Evolutionary conservation across 2,113 vertebrate species (phyloP).

Genomic region (Pleuronectes platessa): DNA sequence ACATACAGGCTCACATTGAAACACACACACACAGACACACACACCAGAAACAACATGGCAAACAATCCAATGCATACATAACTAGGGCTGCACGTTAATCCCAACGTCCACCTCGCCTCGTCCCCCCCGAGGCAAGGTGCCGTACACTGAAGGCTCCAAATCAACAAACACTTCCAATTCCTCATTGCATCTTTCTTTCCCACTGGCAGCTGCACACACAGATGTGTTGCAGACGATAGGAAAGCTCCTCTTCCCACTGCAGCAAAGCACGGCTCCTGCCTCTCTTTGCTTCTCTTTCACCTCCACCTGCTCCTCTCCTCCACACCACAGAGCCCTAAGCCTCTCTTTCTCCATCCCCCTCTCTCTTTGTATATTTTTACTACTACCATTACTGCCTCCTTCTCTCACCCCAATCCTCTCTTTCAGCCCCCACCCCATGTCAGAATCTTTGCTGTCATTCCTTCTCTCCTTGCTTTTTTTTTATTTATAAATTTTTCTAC

Average conservation of each 20-base stretch:
- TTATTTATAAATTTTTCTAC: conserved; percentile 8
- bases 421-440: conserved; percentile 9
- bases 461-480: conserved; percentile 2
- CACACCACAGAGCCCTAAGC: conserved; percentile 1
- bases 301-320: conserved; percentile 33
- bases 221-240: conserved; percentile 50
- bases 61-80: no score
- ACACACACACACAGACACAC: neutral
- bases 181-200: conserved; percentile 13
- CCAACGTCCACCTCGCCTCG: conserved; percentile 22
- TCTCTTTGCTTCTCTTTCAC: conserved; percentile 28
- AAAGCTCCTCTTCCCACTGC: conserved; percentile 31
- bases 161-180: conserved; percentile 18
- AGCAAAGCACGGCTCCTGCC: conserved; percentile 28
- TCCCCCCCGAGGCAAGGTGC: conserved; percentile 3
- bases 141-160: conserved; percentile 9
- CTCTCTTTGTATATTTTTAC: conserved; percentile 15
- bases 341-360: conserved; percentile 5
- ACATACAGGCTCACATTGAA: neutral
- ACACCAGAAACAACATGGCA: neutral
- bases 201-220: conserved; percentile 44
- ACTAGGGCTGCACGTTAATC: neutral
- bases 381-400: conserved; percentile 24
- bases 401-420: conserved; percentile 51
- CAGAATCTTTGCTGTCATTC: conserved; percentile 19